Percentiles rank a stretch among this genome's conserved stretches.
Evolutionary conservation across 2,888 invertebrate genomes (phyloP).

Genomic region (Drosophila subsilvestris): DNA sequence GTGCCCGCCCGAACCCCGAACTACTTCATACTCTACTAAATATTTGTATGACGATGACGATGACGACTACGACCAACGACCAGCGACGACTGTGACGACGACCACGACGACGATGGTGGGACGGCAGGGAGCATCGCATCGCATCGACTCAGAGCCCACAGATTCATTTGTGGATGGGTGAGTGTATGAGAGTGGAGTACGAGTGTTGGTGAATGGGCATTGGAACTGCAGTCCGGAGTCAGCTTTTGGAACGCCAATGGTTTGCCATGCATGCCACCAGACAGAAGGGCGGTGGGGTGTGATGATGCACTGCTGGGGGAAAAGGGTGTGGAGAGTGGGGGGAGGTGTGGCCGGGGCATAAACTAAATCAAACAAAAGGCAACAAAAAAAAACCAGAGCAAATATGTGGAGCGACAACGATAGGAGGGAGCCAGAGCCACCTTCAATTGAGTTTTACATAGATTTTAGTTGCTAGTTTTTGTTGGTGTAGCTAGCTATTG

Average conservation of each 20-base stretch:
- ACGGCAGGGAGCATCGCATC: slow-evolving; percentile 2
- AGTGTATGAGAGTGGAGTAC: slow-evolving; percentile 26
- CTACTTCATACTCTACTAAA: slow-evolving; percentile 83
- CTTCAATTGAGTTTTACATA: slow-evolving; percentile 78
- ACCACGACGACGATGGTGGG: slow-evolving; percentile 28
- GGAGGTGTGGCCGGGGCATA: slow-evolving; percentile 54
- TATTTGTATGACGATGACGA: slow-evolving; percentile 76
- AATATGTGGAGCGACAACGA: slow-evolving; percentile 70
- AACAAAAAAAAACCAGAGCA: slow-evolving; percentile 52
- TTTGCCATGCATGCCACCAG: slow-evolving; percentile 55
- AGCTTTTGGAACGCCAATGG: slow-evolving; percentile 64
- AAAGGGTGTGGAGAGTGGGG: slow-evolving; percentile 15
- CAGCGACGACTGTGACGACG: slow-evolving; percentile 32
- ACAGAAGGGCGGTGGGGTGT: slow-evolving; percentile 2
- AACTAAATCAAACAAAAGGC: slow-evolving; percentile 79
- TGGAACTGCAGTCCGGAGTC: slow-evolving; percentile 64
- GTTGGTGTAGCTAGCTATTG: slow-evolving; percentile 8
- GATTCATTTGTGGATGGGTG: slow-evolving; percentile 63
- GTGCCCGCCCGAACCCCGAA: slow-evolving; percentile 76
- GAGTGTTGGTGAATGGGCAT: slow-evolving; percentile 56
- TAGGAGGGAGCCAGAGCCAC: slow-evolving; percentile 28
- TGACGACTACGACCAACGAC: slow-evolving; percentile 35
- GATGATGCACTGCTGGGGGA: not conserved
- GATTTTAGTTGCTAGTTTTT: slow-evolving; percentile 32
- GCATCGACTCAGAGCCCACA: slow-evolving; percentile 29